Evolutionary conservation across 2,113 vertebrate species (phyloP).

Genomic region (Epinephelus lanceolatus): DNA sequence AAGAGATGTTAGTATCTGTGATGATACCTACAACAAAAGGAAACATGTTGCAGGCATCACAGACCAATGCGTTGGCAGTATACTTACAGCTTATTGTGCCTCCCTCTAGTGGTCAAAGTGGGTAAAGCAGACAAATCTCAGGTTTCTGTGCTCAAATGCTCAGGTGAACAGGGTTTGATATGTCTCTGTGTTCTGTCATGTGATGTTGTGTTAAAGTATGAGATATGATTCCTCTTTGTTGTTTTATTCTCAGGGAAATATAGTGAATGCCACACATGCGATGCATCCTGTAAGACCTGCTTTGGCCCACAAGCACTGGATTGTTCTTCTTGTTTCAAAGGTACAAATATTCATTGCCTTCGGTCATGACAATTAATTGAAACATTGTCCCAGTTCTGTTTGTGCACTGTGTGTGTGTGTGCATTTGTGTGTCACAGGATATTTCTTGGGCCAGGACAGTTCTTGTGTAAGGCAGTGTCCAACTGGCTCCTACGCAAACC

Average conservation of each 20-base stretch:
- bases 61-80: neutral
- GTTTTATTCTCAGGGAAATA: slow-evolving; percentile 61
- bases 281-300: slow-evolving; percentile 78
- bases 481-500: slow-evolving; percentile 80
- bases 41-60: neutral
- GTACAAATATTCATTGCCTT: slow-evolving; percentile 38
- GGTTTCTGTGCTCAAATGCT: neutral
- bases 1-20: neutral
- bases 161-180: neutral
- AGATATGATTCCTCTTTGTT: neutral
- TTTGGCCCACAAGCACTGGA: slow-evolving; percentile 81
- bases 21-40: neutral
- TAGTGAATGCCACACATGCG: slow-evolving; percentile 70
- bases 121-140: neutral
- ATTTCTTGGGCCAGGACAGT: slow-evolving; percentile 83
- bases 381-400: rapidly evolving
- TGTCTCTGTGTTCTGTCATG: neutral
- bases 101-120: slow-evolving; percentile 37
- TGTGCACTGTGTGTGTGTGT: neutral
- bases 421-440: slow-evolving; percentile 65
- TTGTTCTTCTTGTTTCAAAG: slow-evolving; percentile 81
- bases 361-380: rapidly evolving
- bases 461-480: slow-evolving; percentile 82
- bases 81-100: neutral
- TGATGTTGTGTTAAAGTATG: neutral